Percentiles rank a stretch among this genome's conserved stretches.
Conservation (phyloP, 2,113 vertebrate genomes). For the Rhynchopsitta pachyrhyncha region DNA sequence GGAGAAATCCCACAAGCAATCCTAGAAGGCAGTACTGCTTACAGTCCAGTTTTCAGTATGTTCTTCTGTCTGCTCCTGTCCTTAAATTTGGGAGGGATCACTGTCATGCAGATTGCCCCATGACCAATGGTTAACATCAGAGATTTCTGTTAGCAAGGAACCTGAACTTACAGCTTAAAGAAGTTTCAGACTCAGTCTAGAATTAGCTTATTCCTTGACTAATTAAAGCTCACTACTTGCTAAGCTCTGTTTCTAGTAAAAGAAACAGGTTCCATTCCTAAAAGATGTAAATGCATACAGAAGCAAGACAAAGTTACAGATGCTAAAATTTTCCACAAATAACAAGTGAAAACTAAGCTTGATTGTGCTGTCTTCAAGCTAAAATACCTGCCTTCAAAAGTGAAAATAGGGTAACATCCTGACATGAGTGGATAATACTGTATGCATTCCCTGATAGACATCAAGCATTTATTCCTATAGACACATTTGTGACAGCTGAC, state of each 20-base stretch:
- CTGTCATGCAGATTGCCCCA: neutral
- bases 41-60: neutral
- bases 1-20: neutral
- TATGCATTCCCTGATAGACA: neutral
- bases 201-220: neutral
- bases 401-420: neutral
- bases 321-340: neutral
- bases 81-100: neutral
- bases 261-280: neutral
- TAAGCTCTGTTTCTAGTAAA: neutral
- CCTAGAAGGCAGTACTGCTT: neutral
- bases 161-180: neutral
- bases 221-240: neutral
- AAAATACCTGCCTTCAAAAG: neutral
- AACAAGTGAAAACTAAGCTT: neutral
- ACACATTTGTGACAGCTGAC: neutral
- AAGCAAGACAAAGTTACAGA: neutral
- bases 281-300: neutral
- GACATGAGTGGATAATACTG: neutral
- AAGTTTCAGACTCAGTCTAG: neutral
- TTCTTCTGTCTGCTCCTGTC: neutral
- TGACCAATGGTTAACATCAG: neutral
- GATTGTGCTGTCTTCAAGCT: neutral
- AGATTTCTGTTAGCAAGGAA: neutral
- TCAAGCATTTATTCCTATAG: neutral